Conservation (phyloP, 2,888 invertebrate genomes). For the Scaptomyza polygonia region DNA sequence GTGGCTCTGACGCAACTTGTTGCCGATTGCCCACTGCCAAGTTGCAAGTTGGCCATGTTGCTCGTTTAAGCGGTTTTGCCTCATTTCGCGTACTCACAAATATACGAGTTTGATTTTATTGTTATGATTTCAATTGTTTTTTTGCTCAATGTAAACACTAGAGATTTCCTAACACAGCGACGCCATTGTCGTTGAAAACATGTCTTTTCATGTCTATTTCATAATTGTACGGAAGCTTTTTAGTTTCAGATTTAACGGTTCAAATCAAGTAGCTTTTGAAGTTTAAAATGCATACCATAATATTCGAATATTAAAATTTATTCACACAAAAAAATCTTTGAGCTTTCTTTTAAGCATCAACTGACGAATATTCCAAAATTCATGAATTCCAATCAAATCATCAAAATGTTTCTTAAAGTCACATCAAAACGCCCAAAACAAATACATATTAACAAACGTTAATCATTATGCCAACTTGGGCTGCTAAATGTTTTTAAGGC, state of each 20-base stretch:
- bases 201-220: slow-evolving; percentile 39
- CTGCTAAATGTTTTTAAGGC: slow-evolving; percentile 50
- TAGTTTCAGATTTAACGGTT: slow-evolving; percentile 1
- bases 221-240: slow-evolving; percentile 31
- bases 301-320: background rate
- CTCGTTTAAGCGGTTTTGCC: slow-evolving; percentile 15
- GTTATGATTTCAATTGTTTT: slow-evolving; percentile 75
- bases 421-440: slow-evolving; percentile 51
- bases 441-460: slow-evolving; percentile 34
- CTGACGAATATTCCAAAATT: background rate
- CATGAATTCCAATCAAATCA: too few relatives aligned
- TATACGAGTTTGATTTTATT: slow-evolving; percentile 75
- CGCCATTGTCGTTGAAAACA: slow-evolving; percentile 32
- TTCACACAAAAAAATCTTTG: background rate
- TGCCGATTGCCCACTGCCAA: slow-evolving; percentile 61
- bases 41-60: slow-evolving; percentile 38
- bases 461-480: slow-evolving; percentile 43
- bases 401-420: slow-evolving; percentile 19
- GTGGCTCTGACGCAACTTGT: slow-evolving; percentile 70
- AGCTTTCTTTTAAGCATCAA: background rate
- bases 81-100: slow-evolving; percentile 52
- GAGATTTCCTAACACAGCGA: slow-evolving; percentile 51
- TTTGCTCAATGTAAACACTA: slow-evolving; percentile 71
- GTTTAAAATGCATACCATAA: background rate
- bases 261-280: background rate